Evolutionary conservation across 1,140 invertebrate genomes (phyloP).

Genomic region (Chelonus insularis): DNA sequence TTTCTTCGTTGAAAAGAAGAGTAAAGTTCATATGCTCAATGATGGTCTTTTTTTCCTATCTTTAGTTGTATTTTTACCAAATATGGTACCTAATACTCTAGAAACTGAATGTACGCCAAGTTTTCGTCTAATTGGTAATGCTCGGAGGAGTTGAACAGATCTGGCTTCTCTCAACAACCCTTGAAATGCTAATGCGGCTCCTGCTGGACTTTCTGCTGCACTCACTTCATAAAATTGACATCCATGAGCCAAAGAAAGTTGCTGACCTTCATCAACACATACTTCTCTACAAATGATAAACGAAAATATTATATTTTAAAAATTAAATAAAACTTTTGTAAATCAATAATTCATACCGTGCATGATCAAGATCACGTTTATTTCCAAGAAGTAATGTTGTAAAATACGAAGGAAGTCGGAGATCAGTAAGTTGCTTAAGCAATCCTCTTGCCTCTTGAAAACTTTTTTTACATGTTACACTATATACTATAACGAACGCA

Average conservation of each 20-base stretch:
- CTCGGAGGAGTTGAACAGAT: constrained; percentile 71
- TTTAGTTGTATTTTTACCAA: constrained; percentile 74
- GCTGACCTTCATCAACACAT: constrained; percentile 79
- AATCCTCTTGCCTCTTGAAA: constrained; percentile 76
- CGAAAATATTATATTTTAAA: background rate
- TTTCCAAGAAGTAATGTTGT: constrained; percentile 79
- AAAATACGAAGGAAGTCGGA: constrained; percentile 71
- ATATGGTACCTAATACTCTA: constrained; percentile 76
- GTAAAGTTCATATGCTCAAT: constrained; percentile 67
- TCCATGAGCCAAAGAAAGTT: constrained; percentile 74
- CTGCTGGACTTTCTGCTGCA: constrained; percentile 78
- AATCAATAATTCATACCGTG: constrained; percentile 62
- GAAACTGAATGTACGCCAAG: constrained; percentile 79
- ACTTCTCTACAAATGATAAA: constrained; percentile 65
- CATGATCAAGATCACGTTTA: constrained; percentile 81
- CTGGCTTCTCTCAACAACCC: constrained; percentile 74
- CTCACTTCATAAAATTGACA: constrained; percentile 87
- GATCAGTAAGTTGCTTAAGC: constrained; percentile 70
- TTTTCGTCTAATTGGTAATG: constrained; percentile 71
- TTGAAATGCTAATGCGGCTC: constrained; percentile 79
- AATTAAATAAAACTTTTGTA: background rate
- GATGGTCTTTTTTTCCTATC: constrained; percentile 76
- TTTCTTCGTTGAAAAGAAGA: constrained; percentile 50
- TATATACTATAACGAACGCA: constrained; percentile 84
- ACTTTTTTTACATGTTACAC: constrained; percentile 73